phyloP scores from a whole-genome alignment of 1,140 invertebrate genomes.

The Daktulosphaira vitifoliae region DNA sequence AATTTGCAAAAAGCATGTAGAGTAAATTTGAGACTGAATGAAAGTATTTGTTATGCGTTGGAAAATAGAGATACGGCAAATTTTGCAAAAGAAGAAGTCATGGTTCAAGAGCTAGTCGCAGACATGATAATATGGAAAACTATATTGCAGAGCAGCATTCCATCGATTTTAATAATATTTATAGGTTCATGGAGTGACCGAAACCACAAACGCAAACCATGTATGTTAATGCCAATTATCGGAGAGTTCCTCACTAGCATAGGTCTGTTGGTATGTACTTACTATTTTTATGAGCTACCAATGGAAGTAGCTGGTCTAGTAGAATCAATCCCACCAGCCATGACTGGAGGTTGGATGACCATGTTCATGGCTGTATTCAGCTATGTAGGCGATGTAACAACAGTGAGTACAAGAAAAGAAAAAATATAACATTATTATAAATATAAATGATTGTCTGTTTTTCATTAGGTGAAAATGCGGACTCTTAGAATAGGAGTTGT shows the following conservation, averaged over 20 bases:
- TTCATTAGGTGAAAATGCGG: slow-evolving; percentile 56
- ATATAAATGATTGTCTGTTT: no score
- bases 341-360: slow-evolving; percentile 76
- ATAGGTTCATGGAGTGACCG: slow-evolving; percentile 50
- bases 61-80: slow-evolving; percentile 59
- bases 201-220: slow-evolving; percentile 66
- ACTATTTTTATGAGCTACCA: slow-evolving; percentile 55
- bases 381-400: slow-evolving; percentile 77
- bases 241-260: slow-evolving; percentile 69
- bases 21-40: slow-evolving; percentile 62
- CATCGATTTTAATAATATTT: slow-evolving; percentile 65
- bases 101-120: slow-evolving; percentile 64
- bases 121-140: slow-evolving; percentile 73
- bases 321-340: slow-evolving; percentile 64
- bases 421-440: no score
- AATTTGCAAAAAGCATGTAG: slow-evolving; percentile 75
- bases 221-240: slow-evolving; percentile 71
- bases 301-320: slow-evolving; percentile 66
- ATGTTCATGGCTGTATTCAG: slow-evolving; percentile 85
- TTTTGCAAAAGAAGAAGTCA: slow-evolving; percentile 58
- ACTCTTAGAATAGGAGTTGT: slow-evolving; percentile 74
- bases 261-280: slow-evolving; percentile 67
- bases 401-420: slow-evolving; percentile 40
- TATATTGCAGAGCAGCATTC: slow-evolving; percentile 62
- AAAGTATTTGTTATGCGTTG: slow-evolving; percentile 62